phyloP scores from a whole-genome alignment of 2,888 invertebrate genomes.

The Melitaea athalia region DNA sequence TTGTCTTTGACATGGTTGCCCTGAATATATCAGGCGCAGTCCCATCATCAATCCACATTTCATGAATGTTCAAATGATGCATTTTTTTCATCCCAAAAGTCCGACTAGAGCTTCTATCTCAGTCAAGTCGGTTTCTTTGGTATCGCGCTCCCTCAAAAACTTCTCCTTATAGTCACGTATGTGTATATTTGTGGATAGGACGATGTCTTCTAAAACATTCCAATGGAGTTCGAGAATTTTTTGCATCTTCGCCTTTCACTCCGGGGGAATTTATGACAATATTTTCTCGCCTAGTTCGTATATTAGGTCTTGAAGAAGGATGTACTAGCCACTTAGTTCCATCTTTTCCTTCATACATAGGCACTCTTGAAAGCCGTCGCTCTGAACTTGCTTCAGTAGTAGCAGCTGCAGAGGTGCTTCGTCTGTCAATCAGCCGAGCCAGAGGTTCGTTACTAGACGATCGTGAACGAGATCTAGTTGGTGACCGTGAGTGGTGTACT shows the following conservation, averaged over 20 bases:
- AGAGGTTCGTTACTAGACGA: too few species aligned
- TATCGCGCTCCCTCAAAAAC: too few species aligned
- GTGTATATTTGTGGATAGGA: neutral
- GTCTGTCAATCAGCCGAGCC: too few species aligned
- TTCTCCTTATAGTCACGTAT: neutral
- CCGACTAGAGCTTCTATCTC: too few species aligned
- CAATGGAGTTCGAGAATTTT: neutral
- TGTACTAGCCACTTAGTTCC: slow-evolving; percentile 28
- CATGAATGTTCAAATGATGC: too few species aligned
- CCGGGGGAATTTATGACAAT: slow-evolving; percentile 30
- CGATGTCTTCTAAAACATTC: slow-evolving; percentile 1
- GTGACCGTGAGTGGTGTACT: too few species aligned
- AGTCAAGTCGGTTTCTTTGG: too few species aligned
- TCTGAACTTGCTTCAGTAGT: slow-evolving; percentile 2
- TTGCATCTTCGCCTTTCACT: slow-evolving; percentile 24
- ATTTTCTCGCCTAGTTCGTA: slow-evolving; percentile 30
- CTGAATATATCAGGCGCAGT: too few species aligned
- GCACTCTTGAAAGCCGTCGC: slow-evolving; percentile 29
- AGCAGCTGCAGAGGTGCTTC: neutral
- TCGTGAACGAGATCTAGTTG: too few species aligned
- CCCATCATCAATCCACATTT: too few species aligned
- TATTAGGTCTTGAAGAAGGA: slow-evolving; percentile 25
- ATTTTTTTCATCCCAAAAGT: too few species aligned
- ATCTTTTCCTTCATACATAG: slow-evolving; percentile 31
- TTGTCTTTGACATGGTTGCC: too few species aligned